Base-by-base conservation (phyloP, 2,113 vertebrate species). In the Cygnus buccinator region DNA sequence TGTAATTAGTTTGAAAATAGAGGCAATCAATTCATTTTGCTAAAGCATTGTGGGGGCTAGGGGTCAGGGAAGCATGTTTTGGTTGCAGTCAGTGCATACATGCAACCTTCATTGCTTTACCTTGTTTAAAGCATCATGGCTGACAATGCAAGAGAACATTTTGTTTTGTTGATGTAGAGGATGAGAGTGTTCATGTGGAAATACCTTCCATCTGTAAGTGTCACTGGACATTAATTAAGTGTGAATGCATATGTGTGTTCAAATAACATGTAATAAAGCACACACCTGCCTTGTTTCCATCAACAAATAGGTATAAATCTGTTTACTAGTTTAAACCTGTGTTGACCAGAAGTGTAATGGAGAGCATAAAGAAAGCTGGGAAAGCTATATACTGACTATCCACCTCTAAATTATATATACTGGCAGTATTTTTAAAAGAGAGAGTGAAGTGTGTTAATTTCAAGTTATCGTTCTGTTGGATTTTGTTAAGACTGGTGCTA, bases 1-100 rank as follows among this genome's bases (percentile, higher is more conserved):
- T 58, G 84, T 95, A 91, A 95, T 95, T 94, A 85, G 26, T 96
- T 97, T 89, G 87, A 95, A 94, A 93, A 90, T 79, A 6, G 29
- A 94, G 84, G 48, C 52, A 81, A 7, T 82, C 89, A 14, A 41
- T 91, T 92, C 8, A 37, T 59, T 92, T 97, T 91, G 65, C 67
- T 71, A 59, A 90, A 84, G 28, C 52, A 89, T 79, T 91, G 46
- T 82, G 15, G 55, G 73, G 70, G 9, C 14, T 37, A 46, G 29
- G 2, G 3, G 5, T 1, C 29, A 44, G 9, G 8, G 21, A 74
- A 44, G 43, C 62, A 43, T 76, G 28, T 58, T 90, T 93, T 91
- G 33, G 43, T 92, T 79, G 76, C 25, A 46, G 9, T 81, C 19
- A 12, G 10, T 96, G n/a, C 6, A 9, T 89, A 41, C 22, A 9